These are phyloP conservation scores for Tragelaphus buxtoni DNA, from an alignment of 2,113 vertebrate species.

Conservation along the genomic window DNA sequence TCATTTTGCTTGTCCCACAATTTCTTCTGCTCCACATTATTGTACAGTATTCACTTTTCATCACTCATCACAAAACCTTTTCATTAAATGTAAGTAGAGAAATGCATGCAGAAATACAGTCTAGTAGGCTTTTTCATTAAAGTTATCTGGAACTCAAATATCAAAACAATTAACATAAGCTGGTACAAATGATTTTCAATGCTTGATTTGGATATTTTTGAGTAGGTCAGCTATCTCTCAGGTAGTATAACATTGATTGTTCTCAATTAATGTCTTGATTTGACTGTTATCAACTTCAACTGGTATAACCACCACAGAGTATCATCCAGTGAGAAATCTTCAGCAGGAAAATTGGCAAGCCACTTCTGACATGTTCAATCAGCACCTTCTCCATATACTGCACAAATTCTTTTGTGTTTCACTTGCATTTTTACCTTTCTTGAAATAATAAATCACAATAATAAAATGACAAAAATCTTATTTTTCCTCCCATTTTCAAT, in stretches of 20 bases:
- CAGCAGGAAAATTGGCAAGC: neutral
- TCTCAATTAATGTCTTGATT: neutral
- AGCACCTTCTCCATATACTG: neutral
- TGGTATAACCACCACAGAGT: neutral
- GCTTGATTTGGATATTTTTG: neutral
- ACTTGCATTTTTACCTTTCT: neutral
- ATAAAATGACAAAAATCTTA: neutral
- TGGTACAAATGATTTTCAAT: neutral
- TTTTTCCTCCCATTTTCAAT: neutral
- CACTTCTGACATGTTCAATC: neutral
- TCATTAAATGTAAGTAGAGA: neutral
- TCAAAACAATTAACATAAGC: neutral
- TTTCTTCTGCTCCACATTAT: neutral
- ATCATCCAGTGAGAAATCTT: neutral
- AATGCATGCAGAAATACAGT: neutral
- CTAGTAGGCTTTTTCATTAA: neutral
- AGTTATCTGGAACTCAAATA: neutral
- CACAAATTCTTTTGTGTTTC: neutral
- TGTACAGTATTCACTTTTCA: neutral
- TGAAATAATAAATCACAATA: neutral
- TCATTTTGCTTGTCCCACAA: neutral
- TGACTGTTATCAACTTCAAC: neutral
- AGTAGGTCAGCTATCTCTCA: neutral
- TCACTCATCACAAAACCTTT: neutral
- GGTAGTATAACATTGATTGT: neutral